Conservation (phyloP, 2,797 vertebrate genomes). For the Cynodonichthys magdalenae region DNA sequence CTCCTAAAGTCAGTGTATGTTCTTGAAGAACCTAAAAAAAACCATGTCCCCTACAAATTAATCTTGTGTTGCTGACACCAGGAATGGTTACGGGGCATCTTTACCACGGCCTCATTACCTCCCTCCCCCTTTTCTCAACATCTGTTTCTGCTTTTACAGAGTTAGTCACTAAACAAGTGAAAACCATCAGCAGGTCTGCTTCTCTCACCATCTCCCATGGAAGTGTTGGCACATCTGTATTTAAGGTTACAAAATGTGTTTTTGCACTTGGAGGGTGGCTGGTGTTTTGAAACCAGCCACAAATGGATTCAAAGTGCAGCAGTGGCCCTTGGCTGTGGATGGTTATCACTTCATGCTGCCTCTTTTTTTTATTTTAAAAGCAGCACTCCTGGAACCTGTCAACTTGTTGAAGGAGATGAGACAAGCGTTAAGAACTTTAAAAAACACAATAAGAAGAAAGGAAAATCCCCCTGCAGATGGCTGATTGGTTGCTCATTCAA, state of each 20-base stretch:
- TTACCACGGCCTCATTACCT: conserved; percentile 33
- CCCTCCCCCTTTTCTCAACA: conserved; percentile 31
- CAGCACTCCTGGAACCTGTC: conserved; percentile 62
- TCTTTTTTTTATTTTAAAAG: conserved; percentile 40
- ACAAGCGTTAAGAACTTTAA: conserved; percentile 49
- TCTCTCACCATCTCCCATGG: conserved; percentile 32
- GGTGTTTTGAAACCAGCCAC: conserved; percentile 61
- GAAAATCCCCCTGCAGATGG: conserved; percentile 37
- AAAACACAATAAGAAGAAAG: conserved; percentile 54
- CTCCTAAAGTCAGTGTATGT: too few species aligned
- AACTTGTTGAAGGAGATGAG: conserved; percentile 52
- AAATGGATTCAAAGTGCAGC: conserved; percentile 53
- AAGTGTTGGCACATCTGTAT: conserved; percentile 48
- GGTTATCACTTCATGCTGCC: conserved; percentile 68
- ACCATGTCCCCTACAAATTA: neutral
- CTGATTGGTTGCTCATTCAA: conserved; percentile 60
- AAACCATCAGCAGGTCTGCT: conserved; percentile 56
- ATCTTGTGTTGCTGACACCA: conserved; percentile 24
- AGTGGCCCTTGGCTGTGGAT: conserved; percentile 66
- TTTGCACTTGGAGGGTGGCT: conserved; percentile 54
- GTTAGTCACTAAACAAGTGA: conserved; percentile 56
- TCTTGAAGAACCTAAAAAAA: neutral
- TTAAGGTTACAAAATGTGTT: conserved; percentile 64
- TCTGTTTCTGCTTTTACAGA: conserved; percentile 58
- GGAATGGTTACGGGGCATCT: conserved; percentile 42